These are phyloP conservation scores for Amblyornis subalaris DNA, from an alignment of 2,113 vertebrate genomes.

Conservation along the genomic window DNA sequence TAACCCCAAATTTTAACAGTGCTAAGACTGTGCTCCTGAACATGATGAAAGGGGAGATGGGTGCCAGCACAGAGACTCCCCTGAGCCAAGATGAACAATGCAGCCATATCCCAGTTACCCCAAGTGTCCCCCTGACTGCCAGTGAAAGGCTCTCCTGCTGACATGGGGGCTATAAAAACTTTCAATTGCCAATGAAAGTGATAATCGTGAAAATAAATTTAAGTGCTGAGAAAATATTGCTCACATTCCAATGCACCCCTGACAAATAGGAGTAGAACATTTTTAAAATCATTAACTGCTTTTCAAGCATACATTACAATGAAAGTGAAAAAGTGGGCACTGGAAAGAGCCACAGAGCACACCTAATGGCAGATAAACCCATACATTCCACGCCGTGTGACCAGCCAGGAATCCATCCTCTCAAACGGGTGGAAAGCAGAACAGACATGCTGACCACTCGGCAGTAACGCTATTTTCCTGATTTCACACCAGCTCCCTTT, in stretches of 20 bases:
- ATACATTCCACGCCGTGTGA: background rate
- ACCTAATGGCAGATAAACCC: background rate
- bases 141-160: background rate
- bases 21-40: background rate
- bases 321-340: background rate
- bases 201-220: background rate
- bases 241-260: background rate
- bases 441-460: background rate
- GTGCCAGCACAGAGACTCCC: background rate
- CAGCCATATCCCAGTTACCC: background rate
- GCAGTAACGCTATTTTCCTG: background rate
- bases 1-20: background rate
- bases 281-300: background rate
- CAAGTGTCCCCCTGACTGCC: background rate
- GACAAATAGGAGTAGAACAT: background rate
- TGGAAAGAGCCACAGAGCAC: background rate
- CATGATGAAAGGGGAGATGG: rapidly evolving
- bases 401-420: background rate
- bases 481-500: background rate
- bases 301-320: background rate
- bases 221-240: background rate
- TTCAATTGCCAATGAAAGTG: background rate
- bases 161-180: background rate
- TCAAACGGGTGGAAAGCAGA: background rate
- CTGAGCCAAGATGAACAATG: background rate